phyloP scores from a whole-genome alignment of 2,797 vertebrate genomes.

The Clamator glandarius region DNA sequence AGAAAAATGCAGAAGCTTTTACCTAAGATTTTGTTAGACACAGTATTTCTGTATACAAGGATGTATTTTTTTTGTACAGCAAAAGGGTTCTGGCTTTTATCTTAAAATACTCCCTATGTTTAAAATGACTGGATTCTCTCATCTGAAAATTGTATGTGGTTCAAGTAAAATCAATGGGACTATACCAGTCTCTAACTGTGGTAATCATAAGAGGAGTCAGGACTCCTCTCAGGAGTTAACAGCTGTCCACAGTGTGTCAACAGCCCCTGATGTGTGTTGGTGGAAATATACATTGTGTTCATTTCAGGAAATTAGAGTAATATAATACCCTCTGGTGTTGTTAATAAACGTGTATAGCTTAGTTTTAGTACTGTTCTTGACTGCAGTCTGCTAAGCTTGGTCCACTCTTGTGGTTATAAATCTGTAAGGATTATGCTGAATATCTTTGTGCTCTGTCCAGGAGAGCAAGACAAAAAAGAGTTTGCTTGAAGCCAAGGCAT shows the following conservation, averaged over 20 bases:
- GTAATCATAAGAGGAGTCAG: background rate
- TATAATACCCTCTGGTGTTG: constrained; percentile 32
- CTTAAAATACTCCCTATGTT: background rate
- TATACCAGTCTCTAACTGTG: background rate
- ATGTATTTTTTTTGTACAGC: constrained; percentile 31
- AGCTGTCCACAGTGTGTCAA: background rate
- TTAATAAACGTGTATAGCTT: constrained; percentile 45
- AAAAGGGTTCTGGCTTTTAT: background rate
- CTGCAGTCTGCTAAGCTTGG: constrained; percentile 2
- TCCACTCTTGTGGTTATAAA: constrained; percentile 57
- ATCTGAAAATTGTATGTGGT: background rate
- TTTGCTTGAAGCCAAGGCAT: constrained; percentile 55
- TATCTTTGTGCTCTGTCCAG: constrained; percentile 62
- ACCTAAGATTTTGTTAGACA: constrained; percentile 30
- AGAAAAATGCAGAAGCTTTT: constrained; percentile 42
- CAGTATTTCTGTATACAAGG: constrained; percentile 6
- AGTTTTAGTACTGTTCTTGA: constrained; percentile 60
- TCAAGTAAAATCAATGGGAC: background rate
- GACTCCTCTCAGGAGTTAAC: background rate
- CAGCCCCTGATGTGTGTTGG: background rate
- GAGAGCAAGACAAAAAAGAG: constrained; percentile 61
- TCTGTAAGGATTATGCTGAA: constrained; percentile 58
- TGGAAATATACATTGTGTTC: constrained; percentile 23
- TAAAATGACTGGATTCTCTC: background rate
- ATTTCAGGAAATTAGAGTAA: constrained; percentile 41